Evolutionary conservation across 1,140 invertebrate genomes (phyloP), one percentile per base, ranked within the genome.

Genomic region (Sogatella furcifera): DNA sequence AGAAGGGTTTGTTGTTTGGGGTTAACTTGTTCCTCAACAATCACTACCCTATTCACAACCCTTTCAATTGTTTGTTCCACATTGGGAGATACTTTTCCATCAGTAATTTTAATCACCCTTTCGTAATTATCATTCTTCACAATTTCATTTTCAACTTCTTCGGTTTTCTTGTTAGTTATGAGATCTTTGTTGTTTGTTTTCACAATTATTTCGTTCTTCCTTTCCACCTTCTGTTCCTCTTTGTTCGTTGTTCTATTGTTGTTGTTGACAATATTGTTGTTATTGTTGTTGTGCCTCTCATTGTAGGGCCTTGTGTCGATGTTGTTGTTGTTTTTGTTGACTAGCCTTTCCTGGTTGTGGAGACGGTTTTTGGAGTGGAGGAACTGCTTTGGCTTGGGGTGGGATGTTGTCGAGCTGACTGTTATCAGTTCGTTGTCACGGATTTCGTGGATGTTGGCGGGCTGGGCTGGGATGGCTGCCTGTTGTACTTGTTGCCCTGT

Each of bases 401-500:
- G 58, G 54, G 52, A 55, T 49, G 46, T 49, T 13, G 46, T 49
- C 4, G 46, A 49, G 46, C 46, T 49, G 15, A 49, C 46, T 49
- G 46, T 17, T 5, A 49, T 38, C 22, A 55, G 34, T 22, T 52
- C 24, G 57, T 52, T 31, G 19, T 59, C 43, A 59, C 57, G 15
- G 49, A 46, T 49, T 6, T 49, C 21, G 46, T 19, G 15, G 21
- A 49, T 19, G 46, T 17, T 49, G 46, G 46, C 14, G 6, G 46
- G 34, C 34, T 38, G 34, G 9, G 34, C 34, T 34, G 75, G 70
- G 28, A 75, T 61, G 41, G 70, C 65, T 5, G 72, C 73, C 64
- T 75, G 76, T 67, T 74, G 76, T 60, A 74, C 74, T 69, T 74
- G 72, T 70, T 74, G 73, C 56, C 72, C 73, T 74, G 62, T 0